Percentiles rank a stretch among this genome's conserved stretches.
These are phyloP conservation scores for Scomberomorus guttatus DNA, from an alignment of 2,797 vertebrate species.

Conservation along the genomic window DNA sequence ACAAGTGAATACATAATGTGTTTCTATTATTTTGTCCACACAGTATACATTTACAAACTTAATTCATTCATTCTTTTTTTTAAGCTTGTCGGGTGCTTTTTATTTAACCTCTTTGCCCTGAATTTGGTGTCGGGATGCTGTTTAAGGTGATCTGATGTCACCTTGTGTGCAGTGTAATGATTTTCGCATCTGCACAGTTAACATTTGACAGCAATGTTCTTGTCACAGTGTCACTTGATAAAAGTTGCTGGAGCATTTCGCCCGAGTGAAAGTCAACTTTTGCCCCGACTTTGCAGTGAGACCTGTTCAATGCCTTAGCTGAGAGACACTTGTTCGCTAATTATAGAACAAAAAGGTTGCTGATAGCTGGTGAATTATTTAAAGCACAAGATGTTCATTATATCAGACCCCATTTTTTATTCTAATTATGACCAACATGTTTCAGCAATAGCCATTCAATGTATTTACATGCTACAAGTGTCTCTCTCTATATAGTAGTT, in stretches of 20 bases:
- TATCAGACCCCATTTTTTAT: neutral
- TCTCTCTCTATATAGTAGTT: neutral
- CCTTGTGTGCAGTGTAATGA: conserved; percentile 22
- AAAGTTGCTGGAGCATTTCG: conserved; percentile 17
- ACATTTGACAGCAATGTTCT: conserved; percentile 24
- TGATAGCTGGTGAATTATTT: conserved; percentile 9
- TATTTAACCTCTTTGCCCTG: neutral
- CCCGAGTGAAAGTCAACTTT: neutral
- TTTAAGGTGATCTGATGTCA: conserved; percentile 14
- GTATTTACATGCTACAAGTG: too few species aligned
- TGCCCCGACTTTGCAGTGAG: neutral
- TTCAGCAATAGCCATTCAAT: too few species aligned
- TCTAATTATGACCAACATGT: too few species aligned
- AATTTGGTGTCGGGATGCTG: conserved; percentile 1
- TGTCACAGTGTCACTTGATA: conserved; percentile 18
- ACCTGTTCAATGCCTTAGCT: neutral
- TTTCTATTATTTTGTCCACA: neutral
- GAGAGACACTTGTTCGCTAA: neutral
- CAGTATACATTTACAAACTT: neutral
- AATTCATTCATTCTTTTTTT: neutral
- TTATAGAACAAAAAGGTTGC: neutral
- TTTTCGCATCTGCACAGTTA: conserved; percentile 5
- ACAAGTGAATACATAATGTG: neutral
- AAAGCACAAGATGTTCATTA: neutral
- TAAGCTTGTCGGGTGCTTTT: neutral